A percentile compares a stretch with the other conserved stretches of the same genome.
phyloP scores from a whole-genome alignment of 1,140 invertebrate genomes.

The Caenorhabditis inopinata region DNA sequence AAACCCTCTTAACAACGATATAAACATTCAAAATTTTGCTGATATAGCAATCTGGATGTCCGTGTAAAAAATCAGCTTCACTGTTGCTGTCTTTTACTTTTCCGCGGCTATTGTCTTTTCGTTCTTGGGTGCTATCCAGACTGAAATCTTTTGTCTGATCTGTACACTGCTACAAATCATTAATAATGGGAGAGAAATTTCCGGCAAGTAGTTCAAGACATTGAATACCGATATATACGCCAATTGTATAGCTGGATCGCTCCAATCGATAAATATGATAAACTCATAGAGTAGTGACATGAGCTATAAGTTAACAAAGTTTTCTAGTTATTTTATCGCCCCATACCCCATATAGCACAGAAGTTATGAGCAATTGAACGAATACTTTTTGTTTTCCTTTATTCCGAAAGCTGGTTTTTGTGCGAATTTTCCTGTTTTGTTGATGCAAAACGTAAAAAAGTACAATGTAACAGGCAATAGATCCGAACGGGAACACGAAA shows the following conservation, averaged over 20 bases:
- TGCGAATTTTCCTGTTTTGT: not conserved
- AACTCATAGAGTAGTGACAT: not conserved
- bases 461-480: not conserved
- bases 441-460: not conserved
- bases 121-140: not conserved
- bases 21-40: too few relatives aligned
- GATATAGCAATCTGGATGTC: too few relatives aligned
- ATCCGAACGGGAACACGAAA: not conserved
- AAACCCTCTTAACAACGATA: too few relatives aligned
- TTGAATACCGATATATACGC: not conserved
- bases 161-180: not conserved
- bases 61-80: too few relatives aligned
- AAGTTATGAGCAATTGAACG: not conserved
- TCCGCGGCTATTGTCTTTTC: not conserved
- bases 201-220: not conserved
- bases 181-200: not conserved
- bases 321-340: too few relatives aligned
- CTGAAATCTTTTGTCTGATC: not conserved
- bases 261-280: not conserved
- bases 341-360: not conserved
- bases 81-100: not conserved
- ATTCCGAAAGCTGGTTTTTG: not conserved
- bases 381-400: not conserved
- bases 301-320: not conserved
- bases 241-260: not conserved